A percentile compares a stretch with the other conserved stretches of the same genome.
These are phyloP conservation scores for Germaria angustata DNA, from an alignment of 2,888 invertebrate species.

Conservation along the genomic window DNA sequence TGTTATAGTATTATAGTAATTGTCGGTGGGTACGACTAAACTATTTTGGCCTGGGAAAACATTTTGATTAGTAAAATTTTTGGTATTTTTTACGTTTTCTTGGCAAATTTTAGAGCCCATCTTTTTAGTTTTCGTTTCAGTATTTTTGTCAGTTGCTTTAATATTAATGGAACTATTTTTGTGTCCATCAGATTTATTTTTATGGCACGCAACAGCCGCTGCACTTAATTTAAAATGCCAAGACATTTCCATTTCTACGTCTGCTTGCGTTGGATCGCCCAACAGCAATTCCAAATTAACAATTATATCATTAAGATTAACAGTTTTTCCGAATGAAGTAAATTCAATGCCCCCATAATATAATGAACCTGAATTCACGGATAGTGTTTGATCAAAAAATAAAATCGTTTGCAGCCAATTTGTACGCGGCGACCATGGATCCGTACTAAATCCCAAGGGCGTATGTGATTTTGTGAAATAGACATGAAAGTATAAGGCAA, in stretches of 20 bases:
- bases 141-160: neutral
- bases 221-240: constrained; percentile 67
- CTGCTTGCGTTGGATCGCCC: constrained; percentile 66
- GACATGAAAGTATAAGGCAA: constrained; percentile 98
- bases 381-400: constrained; percentile 96
- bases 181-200: neutral
- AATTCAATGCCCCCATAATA: constrained; percentile 70
- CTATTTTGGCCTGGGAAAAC: neutral
- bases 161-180: neutral
- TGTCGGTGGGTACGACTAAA: neutral
- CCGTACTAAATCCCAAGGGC: constrained; percentile 96
- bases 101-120: neutral
- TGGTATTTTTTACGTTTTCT: neutral
- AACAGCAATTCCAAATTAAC: constrained; percentile 66
- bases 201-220: neutral
- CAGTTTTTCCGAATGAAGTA: constrained; percentile 6
- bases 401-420: constrained; percentile 98
- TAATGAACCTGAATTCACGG: constrained; percentile 90
- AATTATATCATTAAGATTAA: constrained; percentile 61
- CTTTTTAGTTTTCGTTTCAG: neutral
- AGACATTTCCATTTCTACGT: constrained; percentile 66
- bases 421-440: constrained; percentile 96
- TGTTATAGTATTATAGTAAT: constrained; percentile 32
- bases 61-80: neutral
- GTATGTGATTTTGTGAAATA: constrained; percentile 99